Evolutionary conservation across 2,797 vertebrate genomes (phyloP).

Genomic region (Lutra lutra): DNA sequence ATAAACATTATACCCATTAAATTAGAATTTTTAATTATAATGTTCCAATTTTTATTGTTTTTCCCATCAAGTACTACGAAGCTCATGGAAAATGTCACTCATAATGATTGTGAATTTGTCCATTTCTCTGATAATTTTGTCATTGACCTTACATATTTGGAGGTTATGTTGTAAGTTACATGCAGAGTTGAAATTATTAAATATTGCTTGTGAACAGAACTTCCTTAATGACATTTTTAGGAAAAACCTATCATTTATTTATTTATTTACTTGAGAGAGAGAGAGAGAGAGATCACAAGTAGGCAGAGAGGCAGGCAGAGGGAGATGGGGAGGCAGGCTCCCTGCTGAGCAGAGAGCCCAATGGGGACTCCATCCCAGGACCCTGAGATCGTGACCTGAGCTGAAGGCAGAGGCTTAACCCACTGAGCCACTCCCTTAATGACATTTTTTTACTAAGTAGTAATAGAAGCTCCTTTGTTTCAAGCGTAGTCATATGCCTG

Average conservation of each 20-base stretch:
- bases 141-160: neutral
- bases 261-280: no score
- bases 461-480: neutral
- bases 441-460: neutral
- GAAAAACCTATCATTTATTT: no score
- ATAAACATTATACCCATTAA: neutral
- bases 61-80: neutral
- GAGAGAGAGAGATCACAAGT: no score
- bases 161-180: neutral
- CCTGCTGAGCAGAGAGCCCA: no score
- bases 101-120: neutral
- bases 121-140: neutral
- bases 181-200: slow-evolving; percentile 11
- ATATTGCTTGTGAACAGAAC: neutral
- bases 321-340: no score
- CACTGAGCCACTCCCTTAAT: no score
- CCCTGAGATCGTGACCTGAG: no score
- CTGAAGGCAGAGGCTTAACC: no score
- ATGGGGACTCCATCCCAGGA: no score
- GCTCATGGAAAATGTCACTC: neutral
- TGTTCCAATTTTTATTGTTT: neutral
- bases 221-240: neutral
- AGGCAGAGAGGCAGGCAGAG: no score
- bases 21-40: neutral
- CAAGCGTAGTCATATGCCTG: neutral